These are phyloP conservation scores for Trisateles emortualis DNA, from an alignment of 2,888 invertebrate genomes.

Conservation along the genomic window DNA sequence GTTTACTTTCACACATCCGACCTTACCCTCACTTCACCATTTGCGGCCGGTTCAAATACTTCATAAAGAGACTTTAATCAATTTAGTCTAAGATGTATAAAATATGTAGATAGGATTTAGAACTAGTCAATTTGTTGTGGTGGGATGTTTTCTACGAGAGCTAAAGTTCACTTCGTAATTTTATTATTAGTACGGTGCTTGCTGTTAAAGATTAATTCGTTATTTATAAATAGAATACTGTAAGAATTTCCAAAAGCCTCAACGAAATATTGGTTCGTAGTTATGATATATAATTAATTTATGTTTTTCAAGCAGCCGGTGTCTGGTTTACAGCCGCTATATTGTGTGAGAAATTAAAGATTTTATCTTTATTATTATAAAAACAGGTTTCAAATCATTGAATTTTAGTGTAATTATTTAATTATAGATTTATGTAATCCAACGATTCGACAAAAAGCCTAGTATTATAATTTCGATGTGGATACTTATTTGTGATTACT, in stretches of 20 bases:
- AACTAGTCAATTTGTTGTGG: slow-evolving; percentile 85
- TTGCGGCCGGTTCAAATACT: slow-evolving; percentile 83
- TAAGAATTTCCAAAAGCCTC: slow-evolving; percentile 69
- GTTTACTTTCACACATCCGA: slow-evolving; percentile 54
- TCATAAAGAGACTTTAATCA: slow-evolving; percentile 77
- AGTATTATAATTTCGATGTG: slow-evolving; percentile 55
- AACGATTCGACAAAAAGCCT: slow-evolving; percentile 67
- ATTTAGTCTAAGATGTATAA: slow-evolving; percentile 70
- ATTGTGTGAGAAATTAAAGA: slow-evolving; percentile 62
- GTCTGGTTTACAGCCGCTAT: slow-evolving; percentile 57
- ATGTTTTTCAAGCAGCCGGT: slow-evolving; percentile 55
- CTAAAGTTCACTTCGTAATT: slow-evolving; percentile 76
- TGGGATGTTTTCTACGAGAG: slow-evolving; percentile 82
- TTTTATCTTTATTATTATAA: slow-evolving; percentile 59
- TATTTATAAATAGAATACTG: slow-evolving; percentile 61
- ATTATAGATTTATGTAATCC: slow-evolving; percentile 52
- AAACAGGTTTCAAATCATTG: slow-evolving; percentile 78
- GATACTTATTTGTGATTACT: slow-evolving; percentile 59
- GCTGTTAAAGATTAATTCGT: slow-evolving; percentile 77
- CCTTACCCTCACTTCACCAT: slow-evolving; percentile 60
- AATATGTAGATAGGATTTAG: slow-evolving; percentile 80
- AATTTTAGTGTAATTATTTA: slow-evolving; percentile 60
- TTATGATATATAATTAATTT: slow-evolving; percentile 49
- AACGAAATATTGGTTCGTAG: slow-evolving; percentile 71
- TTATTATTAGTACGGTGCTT: slow-evolving; percentile 83